Conservation (phyloP, 2,888 invertebrate species). For the Desoria tigrina region DNA sequence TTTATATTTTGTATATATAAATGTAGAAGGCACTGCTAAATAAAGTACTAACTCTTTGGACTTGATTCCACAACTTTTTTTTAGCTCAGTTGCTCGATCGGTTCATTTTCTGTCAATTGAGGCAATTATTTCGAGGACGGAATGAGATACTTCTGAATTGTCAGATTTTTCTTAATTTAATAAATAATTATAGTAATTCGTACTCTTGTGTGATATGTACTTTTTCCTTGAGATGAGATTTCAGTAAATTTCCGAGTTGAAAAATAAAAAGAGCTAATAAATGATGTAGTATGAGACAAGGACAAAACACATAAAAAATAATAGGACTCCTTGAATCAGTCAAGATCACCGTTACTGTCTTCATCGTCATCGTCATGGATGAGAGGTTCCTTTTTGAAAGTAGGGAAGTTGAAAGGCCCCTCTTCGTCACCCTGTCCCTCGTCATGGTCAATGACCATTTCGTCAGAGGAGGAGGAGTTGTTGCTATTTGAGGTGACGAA, state of each 20-base stretch:
- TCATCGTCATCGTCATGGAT: too few relatives aligned
- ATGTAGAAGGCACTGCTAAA: background rate
- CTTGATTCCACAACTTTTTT: background rate
- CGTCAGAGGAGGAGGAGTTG: background rate
- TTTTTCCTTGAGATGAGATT: constrained; percentile 9
- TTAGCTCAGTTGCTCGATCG: background rate
- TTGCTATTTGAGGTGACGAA: background rate
- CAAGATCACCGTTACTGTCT: too few relatives aligned
- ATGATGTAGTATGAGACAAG: too few relatives aligned
- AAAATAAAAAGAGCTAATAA: too few relatives aligned
- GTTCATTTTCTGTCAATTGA: background rate
- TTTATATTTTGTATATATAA: too few relatives aligned
- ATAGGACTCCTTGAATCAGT: too few relatives aligned
- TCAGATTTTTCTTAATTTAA: background rate
- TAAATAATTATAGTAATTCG: background rate
- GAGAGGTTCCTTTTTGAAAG: too few relatives aligned
- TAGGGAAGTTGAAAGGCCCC: background rate
- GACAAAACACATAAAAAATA: too few relatives aligned
- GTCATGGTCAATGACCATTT: background rate
- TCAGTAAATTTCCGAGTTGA: too few relatives aligned
- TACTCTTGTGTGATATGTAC: background rate
- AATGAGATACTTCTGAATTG: background rate
- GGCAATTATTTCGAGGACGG: background rate
- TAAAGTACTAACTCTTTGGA: constrained; percentile 8
- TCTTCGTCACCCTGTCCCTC: background rate